Conservation (phyloP, 2,113 vertebrate species). For the Anolis carolinensis region DNA sequence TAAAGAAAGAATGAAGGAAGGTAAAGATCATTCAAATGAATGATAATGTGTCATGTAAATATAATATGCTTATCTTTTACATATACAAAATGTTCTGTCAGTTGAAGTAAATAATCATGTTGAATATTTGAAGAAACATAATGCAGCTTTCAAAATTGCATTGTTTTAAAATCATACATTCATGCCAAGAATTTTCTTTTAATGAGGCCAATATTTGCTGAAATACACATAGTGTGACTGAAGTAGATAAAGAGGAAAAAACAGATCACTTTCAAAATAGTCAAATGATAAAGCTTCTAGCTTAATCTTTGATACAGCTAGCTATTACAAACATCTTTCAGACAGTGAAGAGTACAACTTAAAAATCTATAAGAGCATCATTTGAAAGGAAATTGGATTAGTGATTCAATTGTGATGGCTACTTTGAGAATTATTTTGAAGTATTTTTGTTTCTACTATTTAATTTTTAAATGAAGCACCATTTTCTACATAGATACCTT, state of each 20-base stretch:
- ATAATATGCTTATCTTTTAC: not conserved
- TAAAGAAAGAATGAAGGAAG: not conserved
- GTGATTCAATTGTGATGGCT: constrained; percentile 59
- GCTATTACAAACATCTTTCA: constrained; percentile 68
- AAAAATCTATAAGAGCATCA: constrained; percentile 69
- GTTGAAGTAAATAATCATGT: constrained; percentile 8
- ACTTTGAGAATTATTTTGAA: constrained; percentile 61
- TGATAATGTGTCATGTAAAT: not conserved
- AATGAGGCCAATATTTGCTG: constrained; percentile 52
- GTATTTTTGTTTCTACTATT: constrained; percentile 50
- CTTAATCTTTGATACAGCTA: constrained; percentile 67
- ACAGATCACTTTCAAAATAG: constrained; percentile 33
- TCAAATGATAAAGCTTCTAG: constrained; percentile 62
- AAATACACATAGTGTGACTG: constrained; percentile 35
- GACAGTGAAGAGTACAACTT: constrained; percentile 65
- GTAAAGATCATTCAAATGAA: constrained; percentile 5
- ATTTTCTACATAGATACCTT: constrained; percentile 67
- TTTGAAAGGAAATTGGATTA: constrained; percentile 68
- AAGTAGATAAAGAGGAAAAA: not conserved
- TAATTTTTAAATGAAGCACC: constrained; percentile 68
- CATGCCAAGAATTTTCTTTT: constrained; percentile 46
- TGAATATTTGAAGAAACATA: constrained; percentile 6
- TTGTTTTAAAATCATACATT: constrained; percentile 12
- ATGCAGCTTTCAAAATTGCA: not conserved
- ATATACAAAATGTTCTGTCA: constrained; percentile 17